These are phyloP conservation scores for Stenodera caucasica DNA, from an alignment of 2,888 invertebrate species.

Conservation along the genomic window DNA sequence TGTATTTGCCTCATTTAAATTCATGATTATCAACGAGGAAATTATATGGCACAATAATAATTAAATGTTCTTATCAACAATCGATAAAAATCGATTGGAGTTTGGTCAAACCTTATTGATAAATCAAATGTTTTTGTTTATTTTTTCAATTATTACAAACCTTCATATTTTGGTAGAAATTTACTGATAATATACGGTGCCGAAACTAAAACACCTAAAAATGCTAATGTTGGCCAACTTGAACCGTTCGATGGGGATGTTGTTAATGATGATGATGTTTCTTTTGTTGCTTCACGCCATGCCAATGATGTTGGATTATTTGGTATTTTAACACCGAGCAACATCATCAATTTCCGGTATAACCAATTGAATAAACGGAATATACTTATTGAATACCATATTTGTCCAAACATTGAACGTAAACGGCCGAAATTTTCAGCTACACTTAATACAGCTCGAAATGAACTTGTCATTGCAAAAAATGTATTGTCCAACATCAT, in stretches of 20 bases:
- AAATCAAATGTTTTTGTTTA: not conserved
- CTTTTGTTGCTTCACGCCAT: constrained; percentile 56
- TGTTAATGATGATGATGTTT: constrained; percentile 48
- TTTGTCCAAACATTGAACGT: constrained; percentile 78
- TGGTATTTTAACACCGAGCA: constrained; percentile 64
- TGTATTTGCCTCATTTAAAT: no score
- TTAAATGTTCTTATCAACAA: not conserved
- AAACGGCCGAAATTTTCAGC: constrained; percentile 92
- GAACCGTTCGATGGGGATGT: constrained; percentile 50
- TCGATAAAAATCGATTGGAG: not conserved
- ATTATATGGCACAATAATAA: not conserved
- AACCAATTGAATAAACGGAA: constrained; percentile 80
- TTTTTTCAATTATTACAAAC: constrained; percentile 54
- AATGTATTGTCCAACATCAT: constrained; percentile 98
- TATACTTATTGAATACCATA: constrained; percentile 86
- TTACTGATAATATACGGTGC: constrained; percentile 91
- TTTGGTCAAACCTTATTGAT: not conserved
- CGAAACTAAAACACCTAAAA: constrained; percentile 84
- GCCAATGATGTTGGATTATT: constrained; percentile 44
- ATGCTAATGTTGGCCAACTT: constrained; percentile 87
- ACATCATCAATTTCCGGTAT: constrained; percentile 70
- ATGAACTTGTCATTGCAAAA: constrained; percentile 93
- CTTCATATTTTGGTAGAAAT: constrained; percentile 69
- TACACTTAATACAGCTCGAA: constrained; percentile 88
- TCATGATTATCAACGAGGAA: no score